Percentiles rank a stretch among this genome's conserved stretches.
Conservation (phyloP, 1,140 invertebrate species). For the Steinernema feltiae region DNA sequence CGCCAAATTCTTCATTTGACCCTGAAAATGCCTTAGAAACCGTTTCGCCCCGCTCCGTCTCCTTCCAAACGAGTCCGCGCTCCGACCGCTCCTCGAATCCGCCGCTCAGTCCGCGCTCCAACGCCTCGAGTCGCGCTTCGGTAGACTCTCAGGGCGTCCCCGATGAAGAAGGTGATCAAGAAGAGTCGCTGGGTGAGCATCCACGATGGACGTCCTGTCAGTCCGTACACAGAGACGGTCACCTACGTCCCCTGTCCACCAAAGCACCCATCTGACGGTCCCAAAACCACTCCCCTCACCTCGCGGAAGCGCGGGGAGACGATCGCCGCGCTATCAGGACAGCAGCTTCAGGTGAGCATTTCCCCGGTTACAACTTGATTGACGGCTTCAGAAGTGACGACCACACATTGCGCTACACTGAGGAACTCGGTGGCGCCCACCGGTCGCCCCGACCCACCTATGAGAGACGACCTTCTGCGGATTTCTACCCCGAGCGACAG, state of each 20-base stretch:
- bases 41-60: neutral
- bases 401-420: neutral
- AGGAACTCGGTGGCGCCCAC: neutral
- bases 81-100: neutral
- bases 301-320: neutral
- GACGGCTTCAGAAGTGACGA: neutral
- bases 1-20: neutral
- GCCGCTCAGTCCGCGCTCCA: neutral
- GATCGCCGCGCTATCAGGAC: neutral
- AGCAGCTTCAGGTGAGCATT: neutral
- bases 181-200: conserved; percentile 54
- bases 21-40: neutral
- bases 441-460: neutral
- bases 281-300: neutral
- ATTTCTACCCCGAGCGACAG: neutral
- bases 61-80: conserved; percentile 4
- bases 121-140: neutral
- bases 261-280: neutral
- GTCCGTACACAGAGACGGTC: conserved; percentile 49
- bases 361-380: neutral
- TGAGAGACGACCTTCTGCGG: neutral
- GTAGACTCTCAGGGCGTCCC: neutral
- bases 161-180: conserved; percentile 26
- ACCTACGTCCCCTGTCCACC: conserved; percentile 29
- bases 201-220: conserved; percentile 55